Conservation (phyloP, 2,797 vertebrate species). For the Vireo griseus region DNA sequence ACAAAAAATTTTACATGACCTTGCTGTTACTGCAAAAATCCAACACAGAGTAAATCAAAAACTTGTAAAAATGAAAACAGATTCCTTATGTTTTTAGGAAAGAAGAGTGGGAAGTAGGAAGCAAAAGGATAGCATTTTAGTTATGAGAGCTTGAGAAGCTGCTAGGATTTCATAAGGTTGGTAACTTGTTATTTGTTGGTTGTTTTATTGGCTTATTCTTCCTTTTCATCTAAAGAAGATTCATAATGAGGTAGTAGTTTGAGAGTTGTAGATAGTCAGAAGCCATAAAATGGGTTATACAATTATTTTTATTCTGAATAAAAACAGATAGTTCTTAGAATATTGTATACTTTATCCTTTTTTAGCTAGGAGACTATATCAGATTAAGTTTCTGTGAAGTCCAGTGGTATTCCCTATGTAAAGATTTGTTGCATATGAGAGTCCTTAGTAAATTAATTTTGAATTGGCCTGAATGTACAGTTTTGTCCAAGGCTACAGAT, state of each 20-base stretch:
- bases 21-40: background rate
- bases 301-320: background rate
- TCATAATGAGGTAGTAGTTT: background rate
- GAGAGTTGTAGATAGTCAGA: background rate
- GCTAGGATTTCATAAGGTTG: background rate
- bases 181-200: background rate
- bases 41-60: background rate
- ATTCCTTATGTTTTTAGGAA: background rate
- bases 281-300: background rate
- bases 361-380: background rate
- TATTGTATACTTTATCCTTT: background rate
- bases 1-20: background rate
- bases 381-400: background rate
- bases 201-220: background rate
- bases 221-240: background rate
- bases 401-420: background rate
- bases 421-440: background rate
- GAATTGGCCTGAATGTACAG: background rate
- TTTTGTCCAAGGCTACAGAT: background rate
- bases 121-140: background rate
- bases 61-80: background rate
- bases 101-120: background rate
- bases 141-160: background rate
- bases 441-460: background rate
- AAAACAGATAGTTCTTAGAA: background rate